Conservation (phyloP, 2,113 vertebrate species). For the Solea senegalensis region DNA sequence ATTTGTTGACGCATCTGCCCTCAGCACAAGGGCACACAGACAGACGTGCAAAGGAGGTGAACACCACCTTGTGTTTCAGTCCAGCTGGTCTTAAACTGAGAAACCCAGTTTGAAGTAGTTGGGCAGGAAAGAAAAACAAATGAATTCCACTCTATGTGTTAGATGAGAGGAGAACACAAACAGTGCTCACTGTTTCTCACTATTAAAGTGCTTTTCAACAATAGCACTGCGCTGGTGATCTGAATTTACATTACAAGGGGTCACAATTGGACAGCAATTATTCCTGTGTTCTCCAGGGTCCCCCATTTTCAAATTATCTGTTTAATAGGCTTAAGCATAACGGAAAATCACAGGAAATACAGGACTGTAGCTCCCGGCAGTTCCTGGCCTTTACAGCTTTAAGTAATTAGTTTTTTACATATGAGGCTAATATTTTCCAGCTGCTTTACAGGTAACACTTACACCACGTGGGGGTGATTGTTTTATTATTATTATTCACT, state of each 20-base stretch:
- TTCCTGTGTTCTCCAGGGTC: neutral
- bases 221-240: neutral
- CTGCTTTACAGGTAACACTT: constrained; percentile 60
- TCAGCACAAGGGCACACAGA: constrained; percentile 38
- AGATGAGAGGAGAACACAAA: too few species aligned
- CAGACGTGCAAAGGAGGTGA: constrained; percentile 3
- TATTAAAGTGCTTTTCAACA: constrained; percentile 25
- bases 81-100: constrained; percentile 5
- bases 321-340: constrained; percentile 43
- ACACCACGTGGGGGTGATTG: neutral
- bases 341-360: constrained; percentile 57
- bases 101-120: neutral
- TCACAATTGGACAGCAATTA: constrained; percentile 20
- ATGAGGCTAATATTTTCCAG: constrained; percentile 69
- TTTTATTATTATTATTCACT: neutral
- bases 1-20: constrained; percentile 29
- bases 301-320: constrained; percentile 41
- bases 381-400: constrained; percentile 65
- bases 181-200: neutral
- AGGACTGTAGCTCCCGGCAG: constrained; percentile 20
- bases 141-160: neutral
- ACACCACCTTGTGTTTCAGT: constrained; percentile 1
- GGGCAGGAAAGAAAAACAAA: constrained; percentile 2
- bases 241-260: constrained; percentile 31
- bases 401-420: constrained; percentile 71